A percentile compares a stretch with the other conserved stretches of the same genome.
These are phyloP conservation scores for Gandaritis pyraliata DNA, from an alignment of 2,888 invertebrate species.

Conservation along the genomic window DNA sequence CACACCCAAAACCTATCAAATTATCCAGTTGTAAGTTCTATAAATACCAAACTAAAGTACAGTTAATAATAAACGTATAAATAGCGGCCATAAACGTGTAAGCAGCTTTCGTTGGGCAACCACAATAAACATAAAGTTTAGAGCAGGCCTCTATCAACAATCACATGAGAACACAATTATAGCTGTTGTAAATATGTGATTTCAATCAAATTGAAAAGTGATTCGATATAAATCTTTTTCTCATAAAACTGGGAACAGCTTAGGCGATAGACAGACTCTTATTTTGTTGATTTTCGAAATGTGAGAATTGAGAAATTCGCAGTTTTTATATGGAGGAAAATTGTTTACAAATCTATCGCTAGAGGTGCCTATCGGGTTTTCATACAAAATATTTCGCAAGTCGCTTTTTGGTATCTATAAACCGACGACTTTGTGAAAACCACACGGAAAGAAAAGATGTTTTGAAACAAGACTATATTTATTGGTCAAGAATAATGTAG, in stretches of 20 bases:
- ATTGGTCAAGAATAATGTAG: too few relatives aligned
- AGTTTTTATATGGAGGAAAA: too few relatives aligned
- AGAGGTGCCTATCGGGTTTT: too few relatives aligned
- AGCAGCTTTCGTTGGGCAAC: slow-evolving; percentile 19
- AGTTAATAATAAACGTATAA: slow-evolving; percentile 23
- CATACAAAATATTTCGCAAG: too few relatives aligned
- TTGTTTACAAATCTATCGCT: too few relatives aligned
- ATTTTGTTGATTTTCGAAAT: too few relatives aligned
- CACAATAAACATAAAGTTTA: slow-evolving; percentile 30
- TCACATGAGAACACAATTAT: slow-evolving; percentile 32
- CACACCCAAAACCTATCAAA: not conserved
- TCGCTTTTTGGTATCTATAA: too few relatives aligned
- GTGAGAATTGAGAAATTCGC: too few relatives aligned
- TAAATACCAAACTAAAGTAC: slow-evolving; percentile 13
- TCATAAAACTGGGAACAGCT: not conserved
- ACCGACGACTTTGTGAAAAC: too few relatives aligned
- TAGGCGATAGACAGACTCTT: too few relatives aligned
- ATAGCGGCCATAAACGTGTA: slow-evolving; percentile 20
- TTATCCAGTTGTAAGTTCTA: not conserved
- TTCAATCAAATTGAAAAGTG: slow-evolving; percentile 36
- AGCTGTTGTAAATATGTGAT: slow-evolving; percentile 30
- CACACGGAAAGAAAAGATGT: too few relatives aligned
- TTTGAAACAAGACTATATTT: too few relatives aligned
- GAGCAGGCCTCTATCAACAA: slow-evolving; percentile 32
- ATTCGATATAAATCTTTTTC: slow-evolving; percentile 3